Conservation (phyloP, 2,888 invertebrate genomes). For the Athalia cordata region DNA sequence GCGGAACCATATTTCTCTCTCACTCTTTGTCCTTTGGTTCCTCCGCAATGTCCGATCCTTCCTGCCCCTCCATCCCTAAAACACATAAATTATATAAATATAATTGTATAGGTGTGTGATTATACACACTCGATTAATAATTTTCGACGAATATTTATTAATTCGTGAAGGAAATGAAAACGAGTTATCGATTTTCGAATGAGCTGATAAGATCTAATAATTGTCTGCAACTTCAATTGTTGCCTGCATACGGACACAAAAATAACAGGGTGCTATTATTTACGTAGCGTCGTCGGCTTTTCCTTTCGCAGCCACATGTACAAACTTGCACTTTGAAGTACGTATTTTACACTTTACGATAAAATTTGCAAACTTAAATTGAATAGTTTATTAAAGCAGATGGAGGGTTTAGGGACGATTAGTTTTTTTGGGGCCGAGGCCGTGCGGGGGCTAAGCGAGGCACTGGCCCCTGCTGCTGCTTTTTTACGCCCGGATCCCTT, state of each 20-base stretch:
- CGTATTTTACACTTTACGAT: background rate
- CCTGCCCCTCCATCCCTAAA: background rate
- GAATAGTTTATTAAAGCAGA: background rate
- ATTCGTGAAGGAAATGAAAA: background rate
- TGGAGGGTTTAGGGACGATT: slow-evolving; percentile 37
- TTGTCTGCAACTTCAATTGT: background rate
- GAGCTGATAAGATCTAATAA: background rate
- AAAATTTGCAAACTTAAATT: background rate
- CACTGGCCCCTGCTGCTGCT: slow-evolving; percentile 44
- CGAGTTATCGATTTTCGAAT: background rate
- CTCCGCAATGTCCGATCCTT: slow-evolving; percentile 8
- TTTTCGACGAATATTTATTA: too few relatives aligned
- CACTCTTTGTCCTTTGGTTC: background rate
- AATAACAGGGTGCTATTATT: background rate
- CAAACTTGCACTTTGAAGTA: too few relatives aligned
- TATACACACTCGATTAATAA: too few relatives aligned
- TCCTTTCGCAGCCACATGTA: too few relatives aligned
- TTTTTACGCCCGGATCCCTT: slow-evolving; percentile 40
- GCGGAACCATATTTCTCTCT: background rate
- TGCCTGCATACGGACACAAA: background rate
- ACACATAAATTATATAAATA: too few relatives aligned
- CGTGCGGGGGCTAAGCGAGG: slow-evolving; percentile 29
- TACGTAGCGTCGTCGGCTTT: too few relatives aligned
- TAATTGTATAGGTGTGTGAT: too few relatives aligned
- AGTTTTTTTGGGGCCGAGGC: slow-evolving; percentile 41